Evolutionary conservation across 2,113 vertebrate genomes (phyloP), one percentile per base, ranked within the genome.

Genomic region (Oostethus manadensis): DNA sequence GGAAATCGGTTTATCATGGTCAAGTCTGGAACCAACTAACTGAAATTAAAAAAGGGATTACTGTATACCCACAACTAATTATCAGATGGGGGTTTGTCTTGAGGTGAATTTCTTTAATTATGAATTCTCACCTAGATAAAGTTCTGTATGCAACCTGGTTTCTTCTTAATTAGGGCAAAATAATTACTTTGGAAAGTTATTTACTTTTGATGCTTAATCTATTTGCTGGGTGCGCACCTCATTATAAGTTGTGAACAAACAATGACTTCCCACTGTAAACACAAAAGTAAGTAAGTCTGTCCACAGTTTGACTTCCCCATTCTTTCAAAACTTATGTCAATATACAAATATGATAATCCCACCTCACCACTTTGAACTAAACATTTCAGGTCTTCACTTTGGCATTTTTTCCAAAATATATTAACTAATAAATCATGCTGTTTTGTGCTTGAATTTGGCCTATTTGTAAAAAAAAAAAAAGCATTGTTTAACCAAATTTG

Each of bases 181-280:
- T 83, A 84, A 88, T 85, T 77, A 78, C 60, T 63, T 68, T 68
- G 50, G 73, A 66, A 82, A 80, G 70, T 75, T 83, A 64, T 82
- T 78, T 64, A 77, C 49, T 77, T 67, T 83, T 82, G 60, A 77
- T 20, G 60, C 61, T 58, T 66, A 58, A 73, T 75, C 59, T 57
- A 45, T 21, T 54, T 56, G 3, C 44, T 70, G 8, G 49, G 64
- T 71, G 60, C 22, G 49, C 66, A 65, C 66, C 68, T 83, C 78
- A 70, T 82, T 83, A 84, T 64, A 62, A 61, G 18, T 46, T 18
- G 57, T 63, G 56, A 64, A 43, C 35, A 74, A 38, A 61, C 64
- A 64, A 70, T 44, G 53, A 65, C 56, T 53, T 38, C 49, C 51
- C 16, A 13, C 17, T 17, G 54, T 14, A 43, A 59, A 64, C 44